phyloP scores from a whole-genome alignment of 2,113 vertebrate genomes.

The Cisticola juncidis region DNA sequence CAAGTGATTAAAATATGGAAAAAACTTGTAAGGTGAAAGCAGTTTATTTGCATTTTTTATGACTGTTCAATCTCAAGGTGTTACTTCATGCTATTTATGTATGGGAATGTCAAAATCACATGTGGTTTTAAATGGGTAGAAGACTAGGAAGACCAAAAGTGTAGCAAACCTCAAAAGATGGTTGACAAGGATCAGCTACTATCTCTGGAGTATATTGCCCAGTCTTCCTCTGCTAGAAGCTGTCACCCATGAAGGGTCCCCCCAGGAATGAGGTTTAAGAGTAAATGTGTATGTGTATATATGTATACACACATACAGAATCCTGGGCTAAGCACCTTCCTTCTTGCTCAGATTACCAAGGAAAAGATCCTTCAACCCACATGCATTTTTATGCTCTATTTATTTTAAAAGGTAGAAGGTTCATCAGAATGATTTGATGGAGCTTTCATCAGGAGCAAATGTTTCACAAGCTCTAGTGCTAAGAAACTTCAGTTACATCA shows the following conservation, averaged over 20 bases:
- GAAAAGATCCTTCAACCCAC: background rate
- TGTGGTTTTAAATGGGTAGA: background rate
- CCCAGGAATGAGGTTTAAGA: background rate
- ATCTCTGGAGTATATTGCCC: background rate
- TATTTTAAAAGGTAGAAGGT: background rate
- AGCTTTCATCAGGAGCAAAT: background rate
- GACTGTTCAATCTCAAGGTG: background rate
- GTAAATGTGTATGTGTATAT: background rate
- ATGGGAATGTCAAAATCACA: background rate
- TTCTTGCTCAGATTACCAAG: background rate
- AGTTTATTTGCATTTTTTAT: background rate
- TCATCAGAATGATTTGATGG: background rate
- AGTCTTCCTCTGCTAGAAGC: background rate
- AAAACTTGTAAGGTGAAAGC: background rate
- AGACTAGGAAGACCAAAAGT: background rate
- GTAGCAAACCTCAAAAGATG: background rate
- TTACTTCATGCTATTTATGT: background rate
- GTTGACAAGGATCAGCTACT: background rate
- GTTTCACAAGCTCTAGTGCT: background rate
- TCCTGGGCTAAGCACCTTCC: background rate
- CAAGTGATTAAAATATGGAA: background rate
- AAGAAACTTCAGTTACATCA: background rate
- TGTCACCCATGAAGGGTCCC: background rate
- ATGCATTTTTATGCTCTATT: background rate
- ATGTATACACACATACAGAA: accelerated